These are phyloP conservation scores for Halocynthia roretzi DNA, from an alignment of 23 tunicate species.

Conservation along the genomic window DNA sequence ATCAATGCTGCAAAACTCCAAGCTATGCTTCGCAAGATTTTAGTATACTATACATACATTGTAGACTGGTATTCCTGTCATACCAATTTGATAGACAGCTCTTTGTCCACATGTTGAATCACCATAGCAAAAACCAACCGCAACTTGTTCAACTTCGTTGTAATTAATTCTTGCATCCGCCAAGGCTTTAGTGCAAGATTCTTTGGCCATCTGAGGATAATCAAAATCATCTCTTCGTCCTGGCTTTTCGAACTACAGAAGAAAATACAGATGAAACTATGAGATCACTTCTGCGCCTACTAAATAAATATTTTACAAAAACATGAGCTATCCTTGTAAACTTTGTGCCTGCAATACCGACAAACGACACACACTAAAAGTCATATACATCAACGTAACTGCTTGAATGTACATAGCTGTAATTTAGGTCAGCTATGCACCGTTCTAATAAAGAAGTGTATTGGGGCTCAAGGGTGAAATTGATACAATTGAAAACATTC, in stretches of 20 bases:
- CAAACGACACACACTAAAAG: no score
- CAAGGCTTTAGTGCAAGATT: conserved; percentile 79
- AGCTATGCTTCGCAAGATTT: background rate
- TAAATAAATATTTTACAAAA: no score
- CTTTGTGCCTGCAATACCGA: no score
- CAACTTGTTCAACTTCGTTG: conserved; percentile 80
- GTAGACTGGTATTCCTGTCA: conserved; percentile 89
- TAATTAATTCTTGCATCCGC: conserved; percentile 90
- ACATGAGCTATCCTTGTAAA: no score
- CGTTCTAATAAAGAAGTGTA: no score
- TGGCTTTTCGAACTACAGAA: conserved; percentile 90
- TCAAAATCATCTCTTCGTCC: conserved; percentile 94
- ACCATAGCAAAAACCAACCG: conserved; percentile 94
- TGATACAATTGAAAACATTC: no score
- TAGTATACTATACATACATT: conserved; percentile 41
- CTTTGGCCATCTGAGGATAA: conserved; percentile 98
- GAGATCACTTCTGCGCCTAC: no score
- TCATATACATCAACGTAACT: no score
- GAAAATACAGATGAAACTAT: background rate
- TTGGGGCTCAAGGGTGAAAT: no score
- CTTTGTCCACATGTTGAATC: conserved; percentile 98
- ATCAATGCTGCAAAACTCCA: no score
- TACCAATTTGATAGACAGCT: conserved; percentile 84
- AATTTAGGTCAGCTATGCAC: no score
- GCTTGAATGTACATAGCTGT: no score